Evolutionary conservation across 1,140 invertebrate genomes (phyloP), one percentile per base, ranked within the genome.

Genomic region (Zaprionus vittiger): DNA sequence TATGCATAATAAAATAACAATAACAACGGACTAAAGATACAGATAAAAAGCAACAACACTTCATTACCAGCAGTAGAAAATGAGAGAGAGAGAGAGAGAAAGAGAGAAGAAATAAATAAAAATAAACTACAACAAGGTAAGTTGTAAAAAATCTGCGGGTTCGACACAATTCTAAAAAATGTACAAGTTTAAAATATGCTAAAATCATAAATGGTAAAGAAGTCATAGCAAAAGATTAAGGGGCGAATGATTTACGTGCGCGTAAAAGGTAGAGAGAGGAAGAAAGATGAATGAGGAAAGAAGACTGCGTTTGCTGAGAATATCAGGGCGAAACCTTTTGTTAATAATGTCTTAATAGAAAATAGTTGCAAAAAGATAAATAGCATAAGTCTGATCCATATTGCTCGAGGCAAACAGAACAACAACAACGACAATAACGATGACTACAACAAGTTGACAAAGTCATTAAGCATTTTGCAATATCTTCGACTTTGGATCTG

Each of bases 341-440:
- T 78, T 79, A 79, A 87, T 81, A 84, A 90, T 81, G 81, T 89
- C 85, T 89, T 79, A 84, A 89, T 89, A 89, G 75, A 76, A 83
- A 56, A 67, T 62, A 56, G 60, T 73, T 55, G 47, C 61, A 62
- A 73, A 73, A 65, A 76, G 56, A 54, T 41, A 60, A 55, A 47
- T 52, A 49, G 37, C 41, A 15, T 11, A 47, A 47, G 5, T 14
- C n/a, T 28, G 14, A 60, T 26, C 57, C 41, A 22, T 17, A 44
- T 57, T 34, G 24, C 57, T 31, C 7, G 31, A 49, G 54, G 55
- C 15, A 60, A 28, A 20, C 20, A 17, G 47, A 60, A 54, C 22
- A 55, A 55, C 64, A 64, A 54, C 56, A 67, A 41, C 24, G 14
- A 65, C 26, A 62, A 31, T 38, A 14, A 26, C 14, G 26, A n/a